These are phyloP conservation scores for Agrenia bidenticulata DNA, from an alignment of 2,888 invertebrate genomes.

Conservation along the genomic window DNA sequence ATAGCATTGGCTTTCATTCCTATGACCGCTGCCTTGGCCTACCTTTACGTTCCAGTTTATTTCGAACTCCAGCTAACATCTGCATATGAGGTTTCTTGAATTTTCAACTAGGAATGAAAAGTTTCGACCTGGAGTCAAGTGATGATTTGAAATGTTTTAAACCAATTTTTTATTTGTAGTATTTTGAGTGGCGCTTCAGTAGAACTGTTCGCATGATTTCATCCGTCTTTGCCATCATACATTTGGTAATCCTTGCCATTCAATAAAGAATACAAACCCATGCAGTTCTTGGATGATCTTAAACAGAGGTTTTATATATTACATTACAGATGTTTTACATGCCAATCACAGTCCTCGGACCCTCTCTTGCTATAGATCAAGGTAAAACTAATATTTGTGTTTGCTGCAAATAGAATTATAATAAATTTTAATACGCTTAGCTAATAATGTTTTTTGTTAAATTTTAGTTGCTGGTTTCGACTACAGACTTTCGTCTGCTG, in stretches of 20 bases:
- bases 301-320: no score
- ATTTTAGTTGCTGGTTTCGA: conserved; percentile 41
- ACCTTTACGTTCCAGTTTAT: conserved; percentile 31
- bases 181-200: conserved; percentile 41
- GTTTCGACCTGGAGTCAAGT: neutral
- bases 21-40: conserved; percentile 40
- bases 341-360: conserved; percentile 40
- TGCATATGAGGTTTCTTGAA: conserved; percentile 34
- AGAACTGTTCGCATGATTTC: conserved; percentile 28
- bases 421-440: neutral
- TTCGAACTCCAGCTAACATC: conserved; percentile 45
- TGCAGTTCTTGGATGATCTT: no score
- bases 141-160: no score
- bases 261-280: neutral
- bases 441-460: neutral
- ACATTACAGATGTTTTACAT: conserved; percentile 35
- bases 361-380: conserved; percentile 42
- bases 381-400: conserved; percentile 18
- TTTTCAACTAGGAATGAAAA: no score
- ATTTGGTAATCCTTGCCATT: no score
- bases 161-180: conserved; percentile 27
- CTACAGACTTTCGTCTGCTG: conserved; percentile 36
- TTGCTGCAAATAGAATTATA: neutral
- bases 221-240: conserved; percentile 35
- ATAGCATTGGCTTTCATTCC: conserved; percentile 42